phyloP scores from a whole-genome alignment of 2,113 vertebrate species.

The Petroica traversi region DNA sequence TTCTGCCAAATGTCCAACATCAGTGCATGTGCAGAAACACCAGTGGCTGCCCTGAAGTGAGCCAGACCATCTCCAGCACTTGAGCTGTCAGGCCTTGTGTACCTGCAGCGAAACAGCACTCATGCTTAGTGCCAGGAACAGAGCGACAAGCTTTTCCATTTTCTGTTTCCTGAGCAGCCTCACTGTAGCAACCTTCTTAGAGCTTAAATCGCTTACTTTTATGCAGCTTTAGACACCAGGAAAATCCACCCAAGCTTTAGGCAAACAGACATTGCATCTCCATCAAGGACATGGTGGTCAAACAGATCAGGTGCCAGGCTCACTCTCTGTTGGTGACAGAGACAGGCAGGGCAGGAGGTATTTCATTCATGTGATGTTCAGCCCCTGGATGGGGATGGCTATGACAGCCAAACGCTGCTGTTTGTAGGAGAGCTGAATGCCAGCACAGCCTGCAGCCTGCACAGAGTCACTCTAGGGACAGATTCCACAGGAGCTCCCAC shows the following conservation, averaged over 20 bases:
- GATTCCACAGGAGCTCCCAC: neutral
- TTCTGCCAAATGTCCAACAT: neutral
- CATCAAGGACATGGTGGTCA: accelerated
- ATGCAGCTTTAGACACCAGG: neutral
- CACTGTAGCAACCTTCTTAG: neutral
- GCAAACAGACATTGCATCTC: neutral
- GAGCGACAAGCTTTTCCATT: neutral
- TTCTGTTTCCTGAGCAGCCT: neutral
- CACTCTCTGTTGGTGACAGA: neutral
- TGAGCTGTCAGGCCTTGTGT: neutral
- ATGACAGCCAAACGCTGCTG: accelerated
- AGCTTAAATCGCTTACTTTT: neutral
- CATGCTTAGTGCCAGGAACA: neutral
- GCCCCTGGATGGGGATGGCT: no score
- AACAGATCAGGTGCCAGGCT: neutral
- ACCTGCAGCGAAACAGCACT: neutral
- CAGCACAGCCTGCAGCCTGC: neutral
- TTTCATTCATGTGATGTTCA: neutral
- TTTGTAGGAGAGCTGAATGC: neutral
- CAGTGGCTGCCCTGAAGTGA: neutral
- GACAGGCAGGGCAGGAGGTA: neutral
- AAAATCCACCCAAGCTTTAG: neutral
- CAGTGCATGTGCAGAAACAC: neutral
- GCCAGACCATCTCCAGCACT: neutral
- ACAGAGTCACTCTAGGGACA: neutral